Base-by-base conservation (phyloP, 2,113 vertebrate species). In the Perca flavescens region DNA sequence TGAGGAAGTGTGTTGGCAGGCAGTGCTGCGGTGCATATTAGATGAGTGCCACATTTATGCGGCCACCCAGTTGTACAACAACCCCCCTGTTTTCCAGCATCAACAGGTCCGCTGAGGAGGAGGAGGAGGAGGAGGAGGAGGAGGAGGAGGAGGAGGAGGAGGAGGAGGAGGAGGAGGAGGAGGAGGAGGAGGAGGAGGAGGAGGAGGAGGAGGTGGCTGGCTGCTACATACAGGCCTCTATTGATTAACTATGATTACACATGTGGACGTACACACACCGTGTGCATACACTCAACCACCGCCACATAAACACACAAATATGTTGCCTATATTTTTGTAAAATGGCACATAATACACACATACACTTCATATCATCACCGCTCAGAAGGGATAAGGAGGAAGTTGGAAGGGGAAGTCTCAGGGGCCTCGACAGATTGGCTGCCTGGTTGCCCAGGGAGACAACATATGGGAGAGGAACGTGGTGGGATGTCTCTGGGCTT, bases 51-150 rank as follows among this genome's bases (percentile, higher is more conserved):
- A 91, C 91, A 93, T 94, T 88, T 88, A 88, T 90, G 85, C 52
- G 83, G 83, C 90, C 88, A 87, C 88, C 89, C 82, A 79, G 88
- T 85, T 71, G 77, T 87, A 95, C 93, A 95, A 94, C 89, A 86
- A 82, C 75, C 70, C 74, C 82, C 92, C 93, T 95, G 93, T 95
- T 89, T 92, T 63, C 89, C 73, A 75, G 89, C 93, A 91, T 90
- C 92, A 90, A 91, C 91, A 90, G 89, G 93, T 94, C 88, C 71
- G 74, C 89, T 86, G 91, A 91, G 87, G 75, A 72, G 58, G 61
- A 40, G 74, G 82, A n/a, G 19, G 50, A 56, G 74, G 82, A 74
- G 69, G 82, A 82, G 85, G 22, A 78, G 57, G 77, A 63, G 76
- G 83, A 49, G 69, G 72, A n/a, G n/a, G n/a, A n/a, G n/a, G n/a